Evolutionary conservation across 2,888 invertebrate species (phyloP).

Genomic region (Ferrisia virgata): DNA sequence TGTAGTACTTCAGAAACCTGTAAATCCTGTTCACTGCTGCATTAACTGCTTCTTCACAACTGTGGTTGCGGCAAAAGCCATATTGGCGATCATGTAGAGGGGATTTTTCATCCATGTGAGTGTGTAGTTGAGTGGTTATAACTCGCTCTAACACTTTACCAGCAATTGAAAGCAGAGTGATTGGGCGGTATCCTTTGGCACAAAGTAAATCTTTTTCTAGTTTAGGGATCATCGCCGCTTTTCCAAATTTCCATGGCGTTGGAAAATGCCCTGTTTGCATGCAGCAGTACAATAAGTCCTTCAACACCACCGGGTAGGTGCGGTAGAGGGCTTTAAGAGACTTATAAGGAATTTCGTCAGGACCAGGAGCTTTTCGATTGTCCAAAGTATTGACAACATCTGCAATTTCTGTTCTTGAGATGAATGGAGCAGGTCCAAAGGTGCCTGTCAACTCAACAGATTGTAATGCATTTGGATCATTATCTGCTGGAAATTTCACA

Average conservation of each 20-base stretch:
- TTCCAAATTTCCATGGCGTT: slow-evolving; percentile 21
- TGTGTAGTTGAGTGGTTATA: not conserved
- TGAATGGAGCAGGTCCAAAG: not conserved
- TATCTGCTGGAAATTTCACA: not conserved
- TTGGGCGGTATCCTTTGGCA: slow-evolving; percentile 2
- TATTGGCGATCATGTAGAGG: not conserved
- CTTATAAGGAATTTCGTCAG: not conserved
- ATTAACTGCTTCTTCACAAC: not conserved
- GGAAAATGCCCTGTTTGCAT: not conserved
- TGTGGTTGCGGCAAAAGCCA: not conserved
- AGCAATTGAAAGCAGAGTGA: not conserved
- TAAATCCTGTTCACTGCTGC: not conserved
- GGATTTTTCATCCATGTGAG: not conserved
- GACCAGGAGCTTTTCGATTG: not conserved
- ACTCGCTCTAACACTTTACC: slow-evolving; percentile 16
- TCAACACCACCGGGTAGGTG: not conserved
- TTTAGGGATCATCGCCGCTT: not conserved
- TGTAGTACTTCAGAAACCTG: not conserved
- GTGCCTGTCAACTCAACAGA: not conserved
- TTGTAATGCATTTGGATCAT: not conserved
- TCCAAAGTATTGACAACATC: not conserved
- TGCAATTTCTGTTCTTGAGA: not conserved
- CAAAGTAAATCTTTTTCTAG: not conserved
- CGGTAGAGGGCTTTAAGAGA: not conserved
- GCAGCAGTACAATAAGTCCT: not conserved